Evolutionary conservation across 2,888 invertebrate species (phyloP).

Genomic region (Seira musarum): DNA sequence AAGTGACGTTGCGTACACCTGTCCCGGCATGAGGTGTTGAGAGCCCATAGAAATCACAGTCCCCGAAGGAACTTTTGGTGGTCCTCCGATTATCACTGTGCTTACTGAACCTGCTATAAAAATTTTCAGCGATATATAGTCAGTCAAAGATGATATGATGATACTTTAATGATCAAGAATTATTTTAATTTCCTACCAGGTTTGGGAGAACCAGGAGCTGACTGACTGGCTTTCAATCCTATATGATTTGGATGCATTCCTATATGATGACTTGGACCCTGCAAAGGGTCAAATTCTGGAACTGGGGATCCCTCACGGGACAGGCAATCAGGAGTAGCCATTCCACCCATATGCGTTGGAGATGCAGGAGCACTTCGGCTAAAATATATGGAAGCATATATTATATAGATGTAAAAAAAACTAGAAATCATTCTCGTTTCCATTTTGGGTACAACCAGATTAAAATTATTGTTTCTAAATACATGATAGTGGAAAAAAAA

Average conservation of each 20-base stretch:
- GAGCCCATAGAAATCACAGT: conserved; percentile 54
- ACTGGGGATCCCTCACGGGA: conserved; percentile 95
- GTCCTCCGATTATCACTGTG: conserved; percentile 64
- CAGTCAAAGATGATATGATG: background rate
- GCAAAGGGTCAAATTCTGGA: conserved; percentile 77
- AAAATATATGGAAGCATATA: background rate
- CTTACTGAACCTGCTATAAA: conserved; percentile 54
- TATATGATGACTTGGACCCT: conserved; percentile 57
- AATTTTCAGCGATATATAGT: background rate
- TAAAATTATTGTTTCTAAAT: too few relatives aligned
- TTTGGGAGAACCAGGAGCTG: conserved; percentile 79
- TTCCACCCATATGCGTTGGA: conserved; percentile 91
- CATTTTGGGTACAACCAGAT: too few relatives aligned
- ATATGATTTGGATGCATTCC: conserved; percentile 65
- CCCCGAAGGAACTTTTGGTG: conserved; percentile 41
- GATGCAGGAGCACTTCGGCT: conserved; percentile 93
- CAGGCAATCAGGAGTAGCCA: conserved; percentile 87
- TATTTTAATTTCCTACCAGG: conserved; percentile 56
- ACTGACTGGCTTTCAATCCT: conserved; percentile 75
- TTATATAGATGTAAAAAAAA: background rate
- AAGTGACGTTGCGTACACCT: conserved; percentile 46
- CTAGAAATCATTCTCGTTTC: background rate
- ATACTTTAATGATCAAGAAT: background rate
- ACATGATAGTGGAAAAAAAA: too few relatives aligned
- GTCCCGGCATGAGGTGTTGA: conserved; percentile 56